Percentiles rank a stretch among this genome's conserved stretches.
These are phyloP conservation scores for Paratilapia polleni DNA, from an alignment of 2,113 vertebrate genomes.

Conservation along the genomic window DNA sequence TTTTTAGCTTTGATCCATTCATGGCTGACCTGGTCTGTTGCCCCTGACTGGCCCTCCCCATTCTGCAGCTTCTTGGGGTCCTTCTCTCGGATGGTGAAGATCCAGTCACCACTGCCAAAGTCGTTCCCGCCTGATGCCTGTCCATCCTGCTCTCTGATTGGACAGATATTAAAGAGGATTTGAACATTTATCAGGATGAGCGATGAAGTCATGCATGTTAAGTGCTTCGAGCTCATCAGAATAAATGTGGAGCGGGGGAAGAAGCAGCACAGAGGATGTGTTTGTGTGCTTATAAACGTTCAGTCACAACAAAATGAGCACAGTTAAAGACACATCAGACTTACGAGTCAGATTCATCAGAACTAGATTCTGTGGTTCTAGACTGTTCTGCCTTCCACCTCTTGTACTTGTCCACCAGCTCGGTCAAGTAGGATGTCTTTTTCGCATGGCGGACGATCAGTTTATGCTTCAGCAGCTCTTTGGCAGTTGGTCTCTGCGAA, in stretches of 20 bases:
- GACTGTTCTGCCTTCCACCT: constrained; percentile 95
- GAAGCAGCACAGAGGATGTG: not conserved
- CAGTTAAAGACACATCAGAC: constrained; percentile 48
- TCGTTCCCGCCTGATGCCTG: constrained; percentile 93
- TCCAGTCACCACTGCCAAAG: constrained; percentile 90
- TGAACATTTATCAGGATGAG: not conserved
- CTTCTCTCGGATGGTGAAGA: constrained; percentile 95
- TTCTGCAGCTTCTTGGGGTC: constrained; percentile 94
- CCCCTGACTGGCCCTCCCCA: constrained; percentile 84
- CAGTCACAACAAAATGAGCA: not conserved
- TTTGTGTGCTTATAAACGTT: not conserved
- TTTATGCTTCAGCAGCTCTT: constrained; percentile 97
- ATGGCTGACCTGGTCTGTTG: constrained; percentile 82
- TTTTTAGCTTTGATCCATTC: not conserved
- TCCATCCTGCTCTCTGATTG: constrained; percentile 89
- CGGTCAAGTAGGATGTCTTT: constrained; percentile 96
- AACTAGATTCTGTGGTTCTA: constrained; percentile 88
- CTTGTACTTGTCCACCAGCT: constrained; percentile 97
- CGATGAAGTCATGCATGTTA: constrained; percentile 1
- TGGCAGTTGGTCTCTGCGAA: constrained; percentile 93
- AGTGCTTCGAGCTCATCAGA: constrained; percentile 6
- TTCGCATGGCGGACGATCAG: constrained; percentile 94
- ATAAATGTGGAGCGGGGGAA: not conserved
- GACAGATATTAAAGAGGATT: constrained; percentile 1
- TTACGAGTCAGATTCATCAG: constrained; percentile 94